Evolutionary conservation across 2,888 invertebrate species (phyloP), one percentile per base, ranked within the genome.

Genomic region (Dendrolimus houi): DNA sequence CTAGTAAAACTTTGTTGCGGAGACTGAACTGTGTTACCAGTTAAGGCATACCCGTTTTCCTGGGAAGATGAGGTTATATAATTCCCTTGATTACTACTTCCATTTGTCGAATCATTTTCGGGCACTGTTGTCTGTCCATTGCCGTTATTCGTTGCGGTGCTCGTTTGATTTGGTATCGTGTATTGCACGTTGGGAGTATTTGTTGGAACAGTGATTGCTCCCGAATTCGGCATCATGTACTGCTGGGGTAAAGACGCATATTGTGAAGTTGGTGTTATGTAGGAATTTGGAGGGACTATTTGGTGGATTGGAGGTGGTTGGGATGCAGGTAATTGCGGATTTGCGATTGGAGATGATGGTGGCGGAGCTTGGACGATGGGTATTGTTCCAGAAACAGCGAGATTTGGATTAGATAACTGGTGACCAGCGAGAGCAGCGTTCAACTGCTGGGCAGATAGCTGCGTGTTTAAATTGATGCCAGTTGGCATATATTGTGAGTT

Each of bases 21-120:
- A 59, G 71, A 84, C 57, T 79, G 83, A 10, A 75, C 77, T 1
- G 74, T 71, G 0, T 69, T 67, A 1, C 71, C 73, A 0, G 83
- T 61, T 52, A 83, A 66, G 0, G 82, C 59, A 56, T 86, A 88
- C 1, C 70, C 73, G 29, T 72, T 79, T 14, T 89, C 89, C 67
- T 89, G 89, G 1, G 88, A 84, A 1, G 87, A 84, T 0, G 87
- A 86, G 0, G 88, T 82, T n/a, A 89, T 88, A 62, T 87, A 89
- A 61, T 83, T 85, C 0, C 85, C 72, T 65, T 88, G 89, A 57
- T 77, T 83, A 42, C 75, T 77, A 0, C 77, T 63, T 8, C 80
- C 82, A 17, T 81, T 83, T 1, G 74, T 60, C 2, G 71, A 64
- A 2, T 89, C 89, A 7, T 69, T 79, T 54, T 87, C 87, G 1